Evolutionary conservation across 2,888 invertebrate genomes (phyloP), one percentile per base, ranked within the genome.

Genomic region (Phyllotreta cruciferae): DNA sequence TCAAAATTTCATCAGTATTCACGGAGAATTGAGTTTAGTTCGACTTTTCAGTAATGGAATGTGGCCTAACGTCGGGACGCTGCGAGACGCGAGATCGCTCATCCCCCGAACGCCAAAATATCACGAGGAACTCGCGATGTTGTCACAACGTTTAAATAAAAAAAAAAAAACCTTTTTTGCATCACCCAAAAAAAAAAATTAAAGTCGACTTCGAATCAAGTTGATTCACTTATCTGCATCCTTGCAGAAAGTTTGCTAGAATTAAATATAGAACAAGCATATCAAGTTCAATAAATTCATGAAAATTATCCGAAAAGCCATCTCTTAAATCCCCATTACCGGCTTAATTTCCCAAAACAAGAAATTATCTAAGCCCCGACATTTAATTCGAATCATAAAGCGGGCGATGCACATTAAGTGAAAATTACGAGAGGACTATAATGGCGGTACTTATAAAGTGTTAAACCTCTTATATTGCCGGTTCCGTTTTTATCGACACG

Each of bases 21-120:
- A 76, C 72, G 70, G 74, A 74, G 78, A 77, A 77, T 77, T 76
- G 77, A 77, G 72, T 73, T 71, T 75, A 74, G 62, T 68, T 66
- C 66, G 76, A 76, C 77, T 76, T 77, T 74, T 73, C 75, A 71
- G 74, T 77, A 79, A 79, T 78, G 78, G 77, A 78, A 78, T 77
- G 77, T 44, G 44, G 44, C 44, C n/a, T 44, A 44, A 11, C 44
- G 14, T 44, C 8, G 14, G 44, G 44, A 44, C 10, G 44, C 44
- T 1, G n/a, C 11, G 24, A 24, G 24, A 24, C 24, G 24, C 24
- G 24, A 24, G 24, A 24, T 24, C 24, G 44, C 44, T 44, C n/a
- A n/a, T n/a, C 11, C n/a, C 14, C 14, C 5, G 14, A 44, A 44
- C 14, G 1, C 44, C 11, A 44, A 14, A n/a, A 44, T 9, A 10